Conservation (phyloP, 1,140 invertebrate species). For the Diabrotica virgifera region DNA sequence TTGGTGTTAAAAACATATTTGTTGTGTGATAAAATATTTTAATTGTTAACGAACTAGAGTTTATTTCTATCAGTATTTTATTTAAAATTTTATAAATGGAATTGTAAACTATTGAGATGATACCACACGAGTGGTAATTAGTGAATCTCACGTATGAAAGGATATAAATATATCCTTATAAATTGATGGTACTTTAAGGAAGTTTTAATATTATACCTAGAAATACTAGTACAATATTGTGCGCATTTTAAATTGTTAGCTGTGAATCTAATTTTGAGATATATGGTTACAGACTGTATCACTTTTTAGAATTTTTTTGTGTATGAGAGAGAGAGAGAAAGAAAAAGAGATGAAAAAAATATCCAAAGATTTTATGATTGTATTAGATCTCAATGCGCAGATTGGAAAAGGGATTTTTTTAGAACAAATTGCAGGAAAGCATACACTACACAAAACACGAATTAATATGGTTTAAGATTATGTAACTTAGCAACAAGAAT, state of each 20-base stretch:
- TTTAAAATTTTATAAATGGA: background rate
- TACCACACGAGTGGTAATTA: background rate
- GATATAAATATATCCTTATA: background rate
- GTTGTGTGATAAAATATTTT: background rate
- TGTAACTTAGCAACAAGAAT: too few species aligned
- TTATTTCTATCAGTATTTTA: constrained; percentile 1
- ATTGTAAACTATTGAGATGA: background rate
- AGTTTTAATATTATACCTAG: background rate
- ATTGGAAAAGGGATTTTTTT: too few species aligned
- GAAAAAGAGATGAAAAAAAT: too few species aligned
- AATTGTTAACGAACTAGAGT: background rate
- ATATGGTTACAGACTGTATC: background rate
- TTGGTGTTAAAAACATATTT: background rate
- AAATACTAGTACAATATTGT: background rate
- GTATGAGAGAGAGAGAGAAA: too few species aligned
- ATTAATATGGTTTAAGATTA: too few species aligned
- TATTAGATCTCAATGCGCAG: too few species aligned
- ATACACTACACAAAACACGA: too few species aligned
- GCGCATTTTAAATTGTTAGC: background rate
- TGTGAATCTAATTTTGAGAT: background rate
- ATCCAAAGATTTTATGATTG: too few species aligned
- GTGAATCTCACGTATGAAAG: background rate
- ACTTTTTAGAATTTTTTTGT: background rate
- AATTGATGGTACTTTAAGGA: background rate
- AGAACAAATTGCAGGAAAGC: too few species aligned